Evolutionary conservation across 1,140 invertebrate genomes (phyloP).

Genomic region (Hylaeus anthracinus): DNA sequence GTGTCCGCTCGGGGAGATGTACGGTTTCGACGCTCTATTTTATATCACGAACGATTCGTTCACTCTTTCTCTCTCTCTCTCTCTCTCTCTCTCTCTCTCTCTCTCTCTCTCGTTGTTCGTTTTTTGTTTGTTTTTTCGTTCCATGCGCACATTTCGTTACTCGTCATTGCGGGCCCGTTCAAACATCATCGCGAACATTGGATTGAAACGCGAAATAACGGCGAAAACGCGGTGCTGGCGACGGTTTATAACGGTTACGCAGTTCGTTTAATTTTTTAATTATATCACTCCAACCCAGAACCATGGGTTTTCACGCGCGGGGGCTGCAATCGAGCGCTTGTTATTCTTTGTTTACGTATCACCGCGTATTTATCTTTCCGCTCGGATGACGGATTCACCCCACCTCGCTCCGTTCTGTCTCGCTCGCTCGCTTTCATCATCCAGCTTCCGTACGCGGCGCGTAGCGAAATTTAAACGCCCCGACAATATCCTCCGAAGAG

Average conservation of each 20-base stretch:
- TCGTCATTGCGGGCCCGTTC: constrained; percentile 14
- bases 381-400: constrained; percentile 23
- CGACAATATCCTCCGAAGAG: constrained; percentile 50
- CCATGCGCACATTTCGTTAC: constrained; percentile 2
- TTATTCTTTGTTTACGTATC: constrained; percentile 46
- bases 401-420: background rate
- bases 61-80: no score
- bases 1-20: constrained; percentile 39
- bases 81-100: no score
- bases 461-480: constrained; percentile 52
- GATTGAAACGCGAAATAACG: constrained; percentile 13
- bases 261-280: constrained; percentile 39
- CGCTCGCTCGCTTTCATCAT: background rate
- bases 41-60: background rate
- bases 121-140: constrained; percentile 5
- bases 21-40: constrained; percentile 12
- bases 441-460: no score
- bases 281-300: background rate
- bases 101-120: no score
- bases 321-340: constrained; percentile 30
- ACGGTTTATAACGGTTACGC: background rate
- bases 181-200: constrained; percentile 25
- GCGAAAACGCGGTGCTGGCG: background rate
- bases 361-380: constrained; percentile 48
- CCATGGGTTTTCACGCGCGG: constrained; percentile 24